Conservation (phyloP, 2,113 vertebrate species). For the Arenaria interpres region DNA sequence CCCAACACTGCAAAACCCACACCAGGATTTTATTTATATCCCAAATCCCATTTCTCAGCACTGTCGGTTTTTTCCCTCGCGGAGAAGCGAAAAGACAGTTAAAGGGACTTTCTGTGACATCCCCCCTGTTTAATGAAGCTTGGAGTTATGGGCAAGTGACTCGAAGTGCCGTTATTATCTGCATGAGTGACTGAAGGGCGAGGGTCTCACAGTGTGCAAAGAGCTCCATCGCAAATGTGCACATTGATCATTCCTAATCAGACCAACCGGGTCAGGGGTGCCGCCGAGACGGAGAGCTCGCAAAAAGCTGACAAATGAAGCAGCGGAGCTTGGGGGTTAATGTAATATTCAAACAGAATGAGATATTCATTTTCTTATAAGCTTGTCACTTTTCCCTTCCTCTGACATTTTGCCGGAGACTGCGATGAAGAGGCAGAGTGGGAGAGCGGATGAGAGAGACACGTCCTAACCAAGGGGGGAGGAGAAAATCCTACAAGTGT, state of each 20-base stretch:
- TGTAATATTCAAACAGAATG: constrained; percentile 68
- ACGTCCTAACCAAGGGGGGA: not conserved
- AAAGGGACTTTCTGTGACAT: constrained; percentile 81
- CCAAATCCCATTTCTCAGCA: constrained; percentile 60
- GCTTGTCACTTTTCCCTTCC: constrained; percentile 59
- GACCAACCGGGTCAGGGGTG: constrained; percentile 75
- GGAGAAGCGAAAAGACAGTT: constrained; percentile 55
- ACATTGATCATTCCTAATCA: constrained; percentile 85
- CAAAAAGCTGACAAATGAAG: constrained; percentile 77
- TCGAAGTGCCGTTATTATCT: constrained; percentile 83
- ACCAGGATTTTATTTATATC: constrained; percentile 55
- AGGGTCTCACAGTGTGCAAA: constrained; percentile 75
- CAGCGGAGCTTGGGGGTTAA: constrained; percentile 67
- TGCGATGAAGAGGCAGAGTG: not conserved
- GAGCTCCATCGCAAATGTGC: constrained; percentile 77
- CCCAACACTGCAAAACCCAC: not conserved
- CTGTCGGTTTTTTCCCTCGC: constrained; percentile 40
- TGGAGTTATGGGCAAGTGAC: constrained; percentile 81
- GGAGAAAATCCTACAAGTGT: not conserved
- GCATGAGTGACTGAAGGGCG: constrained; percentile 79
- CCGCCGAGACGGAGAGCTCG: constrained; percentile 43
- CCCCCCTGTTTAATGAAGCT: constrained; percentile 83
- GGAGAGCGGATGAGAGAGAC: not conserved
- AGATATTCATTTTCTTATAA: constrained; percentile 56
- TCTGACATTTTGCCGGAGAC: constrained; percentile 28